Evolutionary conservation across 2,113 vertebrate species (phyloP).

Genomic region (Percina caprodes): DNA sequence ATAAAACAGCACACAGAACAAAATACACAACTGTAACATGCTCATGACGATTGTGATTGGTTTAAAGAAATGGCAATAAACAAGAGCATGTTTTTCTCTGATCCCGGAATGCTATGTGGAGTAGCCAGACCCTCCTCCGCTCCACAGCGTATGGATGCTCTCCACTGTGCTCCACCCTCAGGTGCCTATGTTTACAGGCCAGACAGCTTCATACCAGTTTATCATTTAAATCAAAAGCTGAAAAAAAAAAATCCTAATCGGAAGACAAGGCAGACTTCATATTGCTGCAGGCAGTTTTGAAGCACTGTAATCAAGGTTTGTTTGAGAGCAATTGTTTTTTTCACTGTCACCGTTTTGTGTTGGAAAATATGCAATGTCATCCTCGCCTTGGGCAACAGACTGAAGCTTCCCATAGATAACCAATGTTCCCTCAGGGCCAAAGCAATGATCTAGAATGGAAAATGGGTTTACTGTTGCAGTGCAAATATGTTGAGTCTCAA

Average conservation of each 20-base stretch:
- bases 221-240: slow-evolving; percentile 54
- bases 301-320: slow-evolving; percentile 57
- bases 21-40: too few species aligned
- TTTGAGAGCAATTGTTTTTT: slow-evolving; percentile 51
- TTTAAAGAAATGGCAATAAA: too few species aligned
- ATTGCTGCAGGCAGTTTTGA: slow-evolving; percentile 48
- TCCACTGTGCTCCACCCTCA: not conserved
- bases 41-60: too few species aligned
- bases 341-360: slow-evolving; percentile 27
- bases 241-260: slow-evolving; percentile 60
- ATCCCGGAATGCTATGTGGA: too few species aligned
- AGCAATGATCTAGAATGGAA: slow-evolving; percentile 53
- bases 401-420: slow-evolving; percentile 40
- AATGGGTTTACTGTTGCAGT: slow-evolving; percentile 31
- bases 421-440: slow-evolving; percentile 37
- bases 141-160: not conserved
- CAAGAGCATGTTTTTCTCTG: too few species aligned
- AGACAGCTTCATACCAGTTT: not conserved
- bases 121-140: too few species aligned
- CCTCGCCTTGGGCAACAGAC: slow-evolving; percentile 30
- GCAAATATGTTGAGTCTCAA: slow-evolving; percentile 36
- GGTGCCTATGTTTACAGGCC: slow-evolving; percentile 21
- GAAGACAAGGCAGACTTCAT: slow-evolving; percentile 41
- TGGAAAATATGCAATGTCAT: slow-evolving; percentile 58
- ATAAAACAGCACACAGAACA: too few species aligned